A percentile compares a stretch with the other conserved stretches of the same genome.
Evolutionary conservation across 2,113 vertebrate species (phyloP).

Genomic region (Charadrius vociferus): DNA sequence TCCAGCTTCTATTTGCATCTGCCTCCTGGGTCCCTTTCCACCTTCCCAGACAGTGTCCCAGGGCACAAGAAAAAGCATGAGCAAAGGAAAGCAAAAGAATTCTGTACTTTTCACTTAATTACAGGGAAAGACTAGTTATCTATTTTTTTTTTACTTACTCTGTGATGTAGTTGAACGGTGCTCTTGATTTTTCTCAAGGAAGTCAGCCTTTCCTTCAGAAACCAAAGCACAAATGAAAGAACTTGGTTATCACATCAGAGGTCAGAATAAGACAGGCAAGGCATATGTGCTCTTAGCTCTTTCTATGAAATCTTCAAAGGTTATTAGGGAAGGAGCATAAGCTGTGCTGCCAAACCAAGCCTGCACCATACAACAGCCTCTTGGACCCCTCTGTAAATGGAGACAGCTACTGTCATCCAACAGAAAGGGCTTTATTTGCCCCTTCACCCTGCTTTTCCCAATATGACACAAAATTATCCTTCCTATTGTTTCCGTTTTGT

Average conservation of each 20-base stretch:
- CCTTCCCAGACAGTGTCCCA: background rate
- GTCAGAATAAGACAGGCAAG: background rate
- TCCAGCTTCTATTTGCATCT: background rate
- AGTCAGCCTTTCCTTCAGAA: conserved; percentile 37
- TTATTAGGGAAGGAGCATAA: background rate
- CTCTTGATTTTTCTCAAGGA: conserved; percentile 2
- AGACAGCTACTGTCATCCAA: background rate
- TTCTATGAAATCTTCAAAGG: background rate
- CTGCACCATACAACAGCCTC: rapidly evolving
- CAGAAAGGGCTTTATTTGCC: background rate
- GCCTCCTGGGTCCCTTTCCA: background rate
- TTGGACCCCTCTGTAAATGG: background rate
- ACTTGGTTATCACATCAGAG: background rate
- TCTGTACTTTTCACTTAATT: background rate
- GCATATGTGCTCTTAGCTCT: background rate
- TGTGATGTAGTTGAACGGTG: background rate
- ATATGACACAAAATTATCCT: background rate
- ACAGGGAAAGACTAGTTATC: background rate
- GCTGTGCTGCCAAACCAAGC: background rate
- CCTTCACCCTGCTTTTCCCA: background rate
- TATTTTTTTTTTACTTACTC: background rate
- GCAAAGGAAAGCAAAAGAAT: background rate
- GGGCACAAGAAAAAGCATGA: background rate
- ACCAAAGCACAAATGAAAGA: background rate
- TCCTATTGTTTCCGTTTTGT: background rate